Base-by-base conservation (phyloP, 2,113 vertebrate species). In the Chascanopsetta lugubris region DNA sequence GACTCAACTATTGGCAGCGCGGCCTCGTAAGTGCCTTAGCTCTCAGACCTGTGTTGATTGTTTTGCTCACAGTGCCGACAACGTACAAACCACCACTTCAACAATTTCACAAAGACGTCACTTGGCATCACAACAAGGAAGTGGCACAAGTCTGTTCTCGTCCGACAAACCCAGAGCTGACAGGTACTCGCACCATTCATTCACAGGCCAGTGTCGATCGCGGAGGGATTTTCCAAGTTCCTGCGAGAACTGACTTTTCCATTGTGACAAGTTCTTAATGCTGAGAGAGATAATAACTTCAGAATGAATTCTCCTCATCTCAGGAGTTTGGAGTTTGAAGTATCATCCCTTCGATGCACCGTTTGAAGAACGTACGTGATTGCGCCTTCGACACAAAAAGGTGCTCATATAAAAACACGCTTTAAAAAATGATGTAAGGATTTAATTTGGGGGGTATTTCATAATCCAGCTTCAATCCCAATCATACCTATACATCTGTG, bases 211-310 rank as follows among this genome's bases (percentile, higher is more conserved):
- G 6, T 47, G 9, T 60, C 8, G 29, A 49, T 27, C n/a, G 22
- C 38, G 12, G 6, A 26, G 54, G 43, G 30, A 20, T 18, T 40
- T 71, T 32, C 59, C 68, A 61, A 15, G 7, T 34, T 53, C 26
- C n/a, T 30, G 8, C 8, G n/a, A 2, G n/a, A 42, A 42, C 2
- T 3, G 0, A 34, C 11, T 11, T 34, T 34, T 34, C 10, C 13
- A 4, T 34, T 0, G 11, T 34, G 32, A 22, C 8, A 34, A 1
- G 7, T 38, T 36, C 12, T 46, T 10, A 48, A 36, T 20, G n/a
- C 42, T 22, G 1, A 27, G 30, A 36, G 17, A 40, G 36, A 27
- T 6, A 11, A 29, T 29, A 12, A 4, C 25, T 11, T n/a, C n/a
- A n/a, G n/a, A n/a, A n/a, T n/a, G 5, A 32, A 29, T 9, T 18